Base-by-base conservation (phyloP, 2,113 vertebrate species). In the Butorides virescens region DNA sequence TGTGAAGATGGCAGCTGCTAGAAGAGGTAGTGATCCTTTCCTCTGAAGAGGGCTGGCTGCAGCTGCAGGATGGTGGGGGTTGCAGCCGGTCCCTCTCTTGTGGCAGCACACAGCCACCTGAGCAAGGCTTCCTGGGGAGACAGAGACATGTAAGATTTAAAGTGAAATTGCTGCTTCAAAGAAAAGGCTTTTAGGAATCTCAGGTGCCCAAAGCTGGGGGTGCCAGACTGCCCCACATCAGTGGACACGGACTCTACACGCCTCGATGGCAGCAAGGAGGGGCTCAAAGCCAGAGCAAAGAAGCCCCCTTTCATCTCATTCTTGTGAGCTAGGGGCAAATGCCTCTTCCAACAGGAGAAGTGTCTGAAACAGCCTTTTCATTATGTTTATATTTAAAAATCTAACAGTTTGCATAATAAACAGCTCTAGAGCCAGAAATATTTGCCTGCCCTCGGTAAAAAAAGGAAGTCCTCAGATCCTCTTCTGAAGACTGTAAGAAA, bases 381-480 rank as follows among this genome's bases (percentile, higher is more conserved):
- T 85, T 93, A 53, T 58, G 81, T 83, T 95, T 92, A 79, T 89
- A 84, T 95, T 96, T 91, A 59, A 96, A 97, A 95, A 94, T 47
- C 92, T 91, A 94, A 66, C 74, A 88, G 84, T 96, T 95, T 92
- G 95, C 95, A 97, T 97, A 95, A 97, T 82, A 95, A 96, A 93
- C 89, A 95, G 87, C 67, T 95, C 71, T 70, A 68, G 77, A 95
- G 91, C 89, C 84, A 95, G 92, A 95, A 95, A 97, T 96, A 97
- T 92, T 95, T 95, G 96, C 89, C 73, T 92, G 86, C 50, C 88
- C 80, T 92, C 1, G 3, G 84, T 95, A 90, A 93, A 96, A 97
- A 96, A 96, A 95, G 91, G 97, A 97, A 97, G 95, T 96, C 94
- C 84, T 97, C 77, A 96, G 95, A 97, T 97, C 94, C 91, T 96